A percentile compares a stretch with the other conserved stretches of the same genome.
phyloP scores from a whole-genome alignment of 2,888 invertebrate genomes.

The Congeria kusceri region DNA sequence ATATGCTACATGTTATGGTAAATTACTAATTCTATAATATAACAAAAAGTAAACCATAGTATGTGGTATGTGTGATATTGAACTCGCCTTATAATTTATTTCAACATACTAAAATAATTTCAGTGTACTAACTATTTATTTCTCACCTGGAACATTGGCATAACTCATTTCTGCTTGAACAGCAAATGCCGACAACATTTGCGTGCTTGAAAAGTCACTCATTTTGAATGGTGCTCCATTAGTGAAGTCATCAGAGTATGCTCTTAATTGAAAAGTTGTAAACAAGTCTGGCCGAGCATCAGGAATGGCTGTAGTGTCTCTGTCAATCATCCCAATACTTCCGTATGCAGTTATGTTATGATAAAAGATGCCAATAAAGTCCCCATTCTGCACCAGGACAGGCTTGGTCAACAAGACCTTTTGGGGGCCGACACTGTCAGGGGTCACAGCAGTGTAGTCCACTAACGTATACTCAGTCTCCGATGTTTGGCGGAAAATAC shows the following conservation, averaged over 20 bases:
- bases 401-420: constrained; percentile 64
- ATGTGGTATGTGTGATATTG: too few species aligned
- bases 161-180: constrained; percentile 78
- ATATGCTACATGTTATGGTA: too few species aligned
- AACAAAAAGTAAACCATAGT: too few species aligned
- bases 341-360: constrained; percentile 61
- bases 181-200: constrained; percentile 75
- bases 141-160: constrained; percentile 58
- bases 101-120: too few species aligned
- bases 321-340: constrained; percentile 77
- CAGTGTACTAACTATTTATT: neutral
- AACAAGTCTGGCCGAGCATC: constrained; percentile 72
- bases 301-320: constrained; percentile 64
- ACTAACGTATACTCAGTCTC: constrained; percentile 75
- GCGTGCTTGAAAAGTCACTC: constrained; percentile 54
- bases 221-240: constrained; percentile 70
- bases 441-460: constrained; percentile 73
- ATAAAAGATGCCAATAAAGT: constrained; percentile 83
- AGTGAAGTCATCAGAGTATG: constrained; percentile 75
- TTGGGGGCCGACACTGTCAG: constrained; percentile 69
- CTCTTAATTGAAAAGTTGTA: constrained; percentile 76
- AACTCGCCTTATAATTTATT: too few species aligned
- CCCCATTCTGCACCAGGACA: constrained; percentile 77
- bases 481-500: constrained; percentile 78
- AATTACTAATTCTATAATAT: too few species aligned